Evolutionary conservation across 2,888 invertebrate genomes (phyloP), one percentile per base, ranked within the genome.

Genomic region (Archaeoteleia sp.): DNA sequence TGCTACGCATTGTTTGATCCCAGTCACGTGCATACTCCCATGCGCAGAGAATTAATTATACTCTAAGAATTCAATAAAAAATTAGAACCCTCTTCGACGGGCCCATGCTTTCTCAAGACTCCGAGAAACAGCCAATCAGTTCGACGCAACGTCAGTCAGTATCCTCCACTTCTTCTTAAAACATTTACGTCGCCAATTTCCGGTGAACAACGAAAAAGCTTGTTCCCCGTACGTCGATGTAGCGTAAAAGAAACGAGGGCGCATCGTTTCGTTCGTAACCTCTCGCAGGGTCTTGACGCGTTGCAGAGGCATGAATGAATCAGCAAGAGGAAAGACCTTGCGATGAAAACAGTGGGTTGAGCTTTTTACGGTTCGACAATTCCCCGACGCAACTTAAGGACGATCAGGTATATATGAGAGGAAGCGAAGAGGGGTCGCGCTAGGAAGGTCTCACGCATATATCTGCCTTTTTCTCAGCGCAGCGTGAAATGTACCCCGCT

Each of bases 151-250:
- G 40, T 25, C n/a, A n/a, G n/a, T n/a, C n/a, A n/a, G n/a, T n/a
- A 65, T 39, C 27, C 23, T n/a, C 7, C 35, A 23, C 34, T 51
- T 53, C 65, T 65, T 49, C 57, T 65, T 57, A 39, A 58, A 65
- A 65, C 57, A 65, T 65, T 65, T 65, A 58, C 51, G 46, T 62
- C 55, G 53, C 62, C 53, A 63, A 63, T 68, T 63, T 61, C 55
- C 43, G 51, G 53, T 60, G 54, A 63, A 68, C 58, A 60, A 68
- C 43, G 53, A 25, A 48, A 68, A 63, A 63, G 63, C 66, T 66
- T 58, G 53, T 54, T 53, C 48, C 23, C 34, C 46, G 15, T 32
- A 51, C 34, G 10, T 30, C n/a, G n/a, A n/a, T n/a, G n/a, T n/a
- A n/a, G n/a, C n/a, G n/a, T n/a, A n/a, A n/a, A n/a, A n/a, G n/a